Evolutionary conservation across 2,113 vertebrate genomes (phyloP).

Genomic region (Chloebia gouldiae): DNA sequence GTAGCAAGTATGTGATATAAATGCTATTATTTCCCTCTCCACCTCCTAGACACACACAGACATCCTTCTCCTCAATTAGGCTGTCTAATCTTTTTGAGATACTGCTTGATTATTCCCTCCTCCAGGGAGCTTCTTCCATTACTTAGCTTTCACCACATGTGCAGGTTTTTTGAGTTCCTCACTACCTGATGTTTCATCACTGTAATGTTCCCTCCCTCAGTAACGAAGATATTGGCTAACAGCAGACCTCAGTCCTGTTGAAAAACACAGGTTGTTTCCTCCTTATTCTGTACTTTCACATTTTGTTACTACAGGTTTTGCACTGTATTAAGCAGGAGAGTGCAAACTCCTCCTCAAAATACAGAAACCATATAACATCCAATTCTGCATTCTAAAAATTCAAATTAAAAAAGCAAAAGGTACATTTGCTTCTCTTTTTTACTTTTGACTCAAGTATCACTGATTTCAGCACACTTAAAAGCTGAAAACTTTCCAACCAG

Average conservation of each 20-base stretch:
- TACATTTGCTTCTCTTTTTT: background rate
- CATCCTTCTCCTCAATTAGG: background rate
- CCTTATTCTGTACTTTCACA: background rate
- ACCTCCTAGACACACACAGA: background rate
- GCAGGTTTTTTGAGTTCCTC: background rate
- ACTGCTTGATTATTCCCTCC: background rate
- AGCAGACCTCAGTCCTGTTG: background rate
- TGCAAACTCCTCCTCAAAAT: background rate
- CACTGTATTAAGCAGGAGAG: background rate
- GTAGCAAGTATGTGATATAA: background rate
- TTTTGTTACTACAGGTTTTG: background rate
- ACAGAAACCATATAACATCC: background rate
- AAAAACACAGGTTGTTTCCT: background rate
- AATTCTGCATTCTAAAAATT: background rate
- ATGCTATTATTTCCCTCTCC: background rate
- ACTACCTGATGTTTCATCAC: background rate
- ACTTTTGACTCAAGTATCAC: background rate
- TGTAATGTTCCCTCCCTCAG: background rate
- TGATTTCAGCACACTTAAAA: background rate
- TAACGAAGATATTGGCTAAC: rapidly evolving
- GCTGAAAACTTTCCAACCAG: background rate
- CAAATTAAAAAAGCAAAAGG: background rate
- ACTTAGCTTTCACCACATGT: background rate
- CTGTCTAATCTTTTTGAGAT: background rate
- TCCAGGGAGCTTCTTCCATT: background rate